Percentiles rank a stretch among this genome's conserved stretches.
These are phyloP conservation scores for Laothoe populi DNA, from an alignment of 2,888 invertebrate genomes.

Conservation along the genomic window DNA sequence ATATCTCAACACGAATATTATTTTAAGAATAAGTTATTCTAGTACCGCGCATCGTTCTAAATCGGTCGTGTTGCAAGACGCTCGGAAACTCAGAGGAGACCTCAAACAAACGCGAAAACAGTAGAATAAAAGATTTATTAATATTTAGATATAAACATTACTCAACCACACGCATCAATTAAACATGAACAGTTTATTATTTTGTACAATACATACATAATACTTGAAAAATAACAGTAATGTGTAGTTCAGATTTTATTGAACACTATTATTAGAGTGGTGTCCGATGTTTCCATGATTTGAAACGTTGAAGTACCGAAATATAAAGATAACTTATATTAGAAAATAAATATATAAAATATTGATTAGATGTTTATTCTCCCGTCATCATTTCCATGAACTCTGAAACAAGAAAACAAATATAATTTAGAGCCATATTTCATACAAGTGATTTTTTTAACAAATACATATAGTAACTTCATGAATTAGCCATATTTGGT, in stretches of 20 bases:
- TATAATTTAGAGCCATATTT: neutral
- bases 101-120: conserved; percentile 49
- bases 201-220: conserved; percentile 81
- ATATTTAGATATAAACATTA: conserved; percentile 81
- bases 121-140: conserved; percentile 83
- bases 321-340: conserved; percentile 72
- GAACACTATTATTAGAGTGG: conserved; percentile 52
- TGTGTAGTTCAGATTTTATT: conserved; percentile 54
- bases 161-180: conserved; percentile 81
- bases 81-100: conserved; percentile 29
- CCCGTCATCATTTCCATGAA: conserved; percentile 99
- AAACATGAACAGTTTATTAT: conserved; percentile 77
- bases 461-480: too few relatives aligned
- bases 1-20: conserved; percentile 54
- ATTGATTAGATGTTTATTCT: conserved; percentile 86
- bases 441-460: too few relatives aligned
- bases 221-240: conserved; percentile 68
- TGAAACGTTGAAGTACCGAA: conserved; percentile 75
- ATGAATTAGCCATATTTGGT: too few relatives aligned
- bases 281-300: conserved; percentile 69
- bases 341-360: conserved; percentile 69
- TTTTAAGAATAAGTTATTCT: conserved; percentile 51
- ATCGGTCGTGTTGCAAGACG: conserved; percentile 34
- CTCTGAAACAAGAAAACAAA: conserved; percentile 87
- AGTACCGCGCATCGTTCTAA: conserved; percentile 44